phyloP scores from a whole-genome alignment of 2,797 vertebrate species.

The Eulemur albifrons region DNA sequence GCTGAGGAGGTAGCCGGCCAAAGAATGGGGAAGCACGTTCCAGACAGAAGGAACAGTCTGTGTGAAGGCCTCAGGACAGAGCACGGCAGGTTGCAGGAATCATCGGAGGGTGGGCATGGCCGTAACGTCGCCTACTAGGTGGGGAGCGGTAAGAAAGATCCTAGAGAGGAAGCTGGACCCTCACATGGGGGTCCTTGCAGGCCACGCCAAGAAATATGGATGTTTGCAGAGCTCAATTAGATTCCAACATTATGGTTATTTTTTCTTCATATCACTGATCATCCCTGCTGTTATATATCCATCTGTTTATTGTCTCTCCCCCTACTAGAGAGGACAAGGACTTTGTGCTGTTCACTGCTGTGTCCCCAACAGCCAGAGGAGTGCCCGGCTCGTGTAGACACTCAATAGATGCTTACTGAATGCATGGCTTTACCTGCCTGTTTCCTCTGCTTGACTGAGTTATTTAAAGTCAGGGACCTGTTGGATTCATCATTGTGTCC shows the following conservation, averaged over 20 bases:
- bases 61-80: neutral
- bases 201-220: neutral
- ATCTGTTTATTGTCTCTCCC: neutral
- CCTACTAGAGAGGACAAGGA: neutral
- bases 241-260: neutral
- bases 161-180: neutral
- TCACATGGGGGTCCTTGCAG: neutral
- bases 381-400: neutral
- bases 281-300: neutral
- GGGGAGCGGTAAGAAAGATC: neutral
- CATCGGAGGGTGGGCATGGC: neutral
- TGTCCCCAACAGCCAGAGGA: neutral
- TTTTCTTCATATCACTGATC: neutral
- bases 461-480: conserved; percentile 43
- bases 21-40: neutral
- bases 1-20: neutral
- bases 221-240: neutral
- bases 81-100: neutral
- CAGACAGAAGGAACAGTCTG: neutral
- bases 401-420: conserved; percentile 36
- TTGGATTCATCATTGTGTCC: neutral
- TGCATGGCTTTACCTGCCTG: conserved; percentile 16
- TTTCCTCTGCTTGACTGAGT: conserved; percentile 48
- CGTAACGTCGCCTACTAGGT: neutral
- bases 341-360: neutral